phyloP scores from a whole-genome alignment of 2,888 invertebrate species.

The Sesia bembeciformis region DNA sequence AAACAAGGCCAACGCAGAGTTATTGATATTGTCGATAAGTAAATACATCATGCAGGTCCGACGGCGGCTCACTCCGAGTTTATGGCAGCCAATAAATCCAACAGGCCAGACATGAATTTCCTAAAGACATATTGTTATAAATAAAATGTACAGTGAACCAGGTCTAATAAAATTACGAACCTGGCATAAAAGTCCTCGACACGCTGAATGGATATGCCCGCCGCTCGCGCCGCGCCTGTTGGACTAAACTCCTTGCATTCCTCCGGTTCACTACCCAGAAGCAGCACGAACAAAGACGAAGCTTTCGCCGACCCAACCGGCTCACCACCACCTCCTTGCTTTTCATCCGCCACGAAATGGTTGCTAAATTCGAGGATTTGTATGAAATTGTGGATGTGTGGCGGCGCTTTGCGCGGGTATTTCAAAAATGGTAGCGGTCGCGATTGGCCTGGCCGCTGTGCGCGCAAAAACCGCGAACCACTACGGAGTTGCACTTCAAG shows the following conservation, averaged over 20 bases:
- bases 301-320: slow-evolving; percentile 46
- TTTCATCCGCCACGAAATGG: slow-evolving; percentile 75
- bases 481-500: slow-evolving; percentile 89
- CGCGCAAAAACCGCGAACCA: slow-evolving; percentile 90
- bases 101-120: too few relatives aligned
- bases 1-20: too few relatives aligned
- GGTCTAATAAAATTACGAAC: slow-evolving; percentile 6
- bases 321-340: slow-evolving; percentile 52
- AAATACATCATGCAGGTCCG: too few relatives aligned
- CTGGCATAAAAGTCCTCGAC: slow-evolving; percentile 88
- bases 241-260: slow-evolving; percentile 80
- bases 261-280: slow-evolving; percentile 80
- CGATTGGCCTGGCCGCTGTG: slow-evolving; percentile 89
- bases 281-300: slow-evolving; percentile 80
- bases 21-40: too few relatives aligned
- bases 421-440: slow-evolving; percentile 77
- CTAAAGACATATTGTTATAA: too few relatives aligned
- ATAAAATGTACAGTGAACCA: too few relatives aligned
- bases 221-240: slow-evolving; percentile 84
- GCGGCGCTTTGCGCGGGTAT: slow-evolving; percentile 56
- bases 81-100: too few relatives aligned
- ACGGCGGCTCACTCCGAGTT: too few relatives aligned
- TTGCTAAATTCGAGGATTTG: slow-evolving; percentile 90
- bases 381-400: slow-evolving; percentile 78
- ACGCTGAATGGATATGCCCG: slow-evolving; percentile 87